Evolutionary conservation across 2,797 vertebrate species (phyloP).

Genomic region (Syndactyla subalaris): DNA sequence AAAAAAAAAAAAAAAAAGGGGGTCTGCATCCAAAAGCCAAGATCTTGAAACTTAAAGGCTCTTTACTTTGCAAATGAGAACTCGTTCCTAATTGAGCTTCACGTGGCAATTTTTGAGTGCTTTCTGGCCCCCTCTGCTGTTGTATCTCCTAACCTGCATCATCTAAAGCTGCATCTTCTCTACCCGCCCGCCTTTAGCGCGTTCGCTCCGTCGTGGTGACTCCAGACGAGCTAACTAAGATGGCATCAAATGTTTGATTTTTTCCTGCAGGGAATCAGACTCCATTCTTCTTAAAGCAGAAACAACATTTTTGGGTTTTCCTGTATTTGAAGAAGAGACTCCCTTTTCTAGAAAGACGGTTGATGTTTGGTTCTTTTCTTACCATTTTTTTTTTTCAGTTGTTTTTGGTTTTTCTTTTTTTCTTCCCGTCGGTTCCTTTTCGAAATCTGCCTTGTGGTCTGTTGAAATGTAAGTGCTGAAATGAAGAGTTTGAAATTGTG

Average conservation of each 20-base stretch:
- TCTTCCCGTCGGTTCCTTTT: slow-evolving; percentile 75
- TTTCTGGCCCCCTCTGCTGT: slow-evolving; percentile 89
- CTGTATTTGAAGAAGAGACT: slow-evolving; percentile 85
- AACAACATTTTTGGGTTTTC: slow-evolving; percentile 95
- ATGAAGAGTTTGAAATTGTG: slow-evolving; percentile 78
- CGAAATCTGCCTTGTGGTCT: slow-evolving; percentile 86
- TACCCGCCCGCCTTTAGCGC: slow-evolving; percentile 57
- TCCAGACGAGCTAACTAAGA: slow-evolving; percentile 83
- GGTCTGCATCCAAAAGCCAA: slow-evolving; percentile 76
- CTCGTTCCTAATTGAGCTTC: slow-evolving; percentile 66
- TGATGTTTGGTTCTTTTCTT: slow-evolving; percentile 81
- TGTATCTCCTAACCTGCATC: slow-evolving; percentile 89
- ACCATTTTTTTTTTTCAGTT: slow-evolving; percentile 59
- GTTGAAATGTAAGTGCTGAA: slow-evolving; percentile 90
- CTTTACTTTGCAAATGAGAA: slow-evolving; percentile 74
- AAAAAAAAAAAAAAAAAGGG: background rate
- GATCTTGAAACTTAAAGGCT: slow-evolving; percentile 74
- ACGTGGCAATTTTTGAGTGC: slow-evolving; percentile 72
- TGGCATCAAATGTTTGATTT: slow-evolving; percentile 83
- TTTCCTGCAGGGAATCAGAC: slow-evolving; percentile 82
- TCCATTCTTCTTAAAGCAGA: slow-evolving; percentile 89
- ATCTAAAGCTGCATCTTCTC: slow-evolving; percentile 80
- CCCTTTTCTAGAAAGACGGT: slow-evolving; percentile 88
- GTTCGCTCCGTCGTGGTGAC: slow-evolving; percentile 75
- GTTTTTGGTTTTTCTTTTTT: slow-evolving; percentile 71